These are phyloP conservation scores for Climacteris rufus DNA, from an alignment of 2,113 vertebrate genomes.

Conservation along the genomic window DNA sequence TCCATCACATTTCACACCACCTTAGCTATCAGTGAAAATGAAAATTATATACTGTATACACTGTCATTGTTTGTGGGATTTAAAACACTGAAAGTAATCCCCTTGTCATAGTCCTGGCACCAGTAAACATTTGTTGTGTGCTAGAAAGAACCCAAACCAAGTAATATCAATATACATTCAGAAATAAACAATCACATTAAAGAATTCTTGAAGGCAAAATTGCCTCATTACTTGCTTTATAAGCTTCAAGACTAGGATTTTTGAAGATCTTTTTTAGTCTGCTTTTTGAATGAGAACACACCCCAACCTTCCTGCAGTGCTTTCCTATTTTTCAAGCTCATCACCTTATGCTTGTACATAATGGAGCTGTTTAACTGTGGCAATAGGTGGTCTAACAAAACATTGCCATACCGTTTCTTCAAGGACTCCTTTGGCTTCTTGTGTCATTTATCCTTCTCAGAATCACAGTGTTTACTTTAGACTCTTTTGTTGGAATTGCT, in stretches of 20 bases:
- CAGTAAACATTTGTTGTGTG: not conserved
- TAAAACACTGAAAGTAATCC: not conserved
- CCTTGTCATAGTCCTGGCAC: not conserved
- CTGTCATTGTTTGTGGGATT: not conserved
- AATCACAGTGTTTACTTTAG: conserved; percentile 4
- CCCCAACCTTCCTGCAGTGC: not conserved
- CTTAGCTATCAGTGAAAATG: not conserved
- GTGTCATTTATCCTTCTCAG: conserved; percentile 5
- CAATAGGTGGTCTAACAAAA: not conserved
- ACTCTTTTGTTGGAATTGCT: not conserved
- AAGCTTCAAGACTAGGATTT: not conserved
- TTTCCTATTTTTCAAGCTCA: not conserved
- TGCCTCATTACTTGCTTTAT: not conserved
- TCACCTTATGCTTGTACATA: not conserved
- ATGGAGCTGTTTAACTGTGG: not conserved
- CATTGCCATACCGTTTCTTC: not conserved
- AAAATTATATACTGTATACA: not conserved
- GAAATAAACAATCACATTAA: not conserved
- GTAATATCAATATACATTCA: not conserved
- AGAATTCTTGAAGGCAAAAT: not conserved
- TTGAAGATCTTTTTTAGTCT: not conserved
- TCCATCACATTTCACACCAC: not conserved
- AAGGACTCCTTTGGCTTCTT: not conserved
- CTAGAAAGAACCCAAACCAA: not conserved
- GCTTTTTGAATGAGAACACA: not conserved